A percentile compares a stretch with the other conserved stretches of the same genome.
Evolutionary conservation across 2,113 vertebrate species (phyloP).

Genomic region (Polyodon spathula): DNA sequence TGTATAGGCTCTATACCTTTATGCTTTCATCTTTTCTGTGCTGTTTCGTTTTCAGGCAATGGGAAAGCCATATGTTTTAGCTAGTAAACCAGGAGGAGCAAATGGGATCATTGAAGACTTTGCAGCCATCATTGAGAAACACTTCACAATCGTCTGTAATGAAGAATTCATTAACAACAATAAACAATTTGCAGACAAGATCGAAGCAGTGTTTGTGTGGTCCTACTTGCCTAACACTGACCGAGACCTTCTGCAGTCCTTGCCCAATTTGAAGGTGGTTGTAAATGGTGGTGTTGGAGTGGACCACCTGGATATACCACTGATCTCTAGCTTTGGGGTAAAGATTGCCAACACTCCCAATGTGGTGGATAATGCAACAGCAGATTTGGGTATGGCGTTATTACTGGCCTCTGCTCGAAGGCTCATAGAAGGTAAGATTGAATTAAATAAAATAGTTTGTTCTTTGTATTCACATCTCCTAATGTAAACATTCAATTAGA

Average conservation of each 20-base stretch:
- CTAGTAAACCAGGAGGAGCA: slow-evolving; percentile 36
- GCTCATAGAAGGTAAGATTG: slow-evolving; percentile 58
- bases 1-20: no score
- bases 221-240: slow-evolving; percentile 27
- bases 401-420: slow-evolving; percentile 63
- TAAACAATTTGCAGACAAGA: slow-evolving; percentile 39
- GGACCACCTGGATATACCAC: slow-evolving; percentile 58
- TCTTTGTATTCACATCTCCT: no score
- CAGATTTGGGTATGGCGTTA: slow-evolving; percentile 60
- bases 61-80: slow-evolving; percentile 44
- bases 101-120: slow-evolving; percentile 35
- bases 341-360: slow-evolving; percentile 61
- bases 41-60: slow-evolving; percentile 27
- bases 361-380: slow-evolving; percentile 54
- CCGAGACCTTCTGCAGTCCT: slow-evolving; percentile 40
- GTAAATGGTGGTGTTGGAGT: slow-evolving; percentile 60
- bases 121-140: slow-evolving; percentile 43
- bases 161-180: slow-evolving; percentile 49
- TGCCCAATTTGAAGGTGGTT: slow-evolving; percentile 56
- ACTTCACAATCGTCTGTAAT: slow-evolving; percentile 53
- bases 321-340: slow-evolving; percentile 55
- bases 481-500: not conserved
- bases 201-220: slow-evolving; percentile 52
- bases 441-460: not conserved
- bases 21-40: no score